These are phyloP conservation scores for Lutjanus campechanus DNA, from an alignment of 2,797 vertebrate species.

Conservation along the genomic window DNA sequence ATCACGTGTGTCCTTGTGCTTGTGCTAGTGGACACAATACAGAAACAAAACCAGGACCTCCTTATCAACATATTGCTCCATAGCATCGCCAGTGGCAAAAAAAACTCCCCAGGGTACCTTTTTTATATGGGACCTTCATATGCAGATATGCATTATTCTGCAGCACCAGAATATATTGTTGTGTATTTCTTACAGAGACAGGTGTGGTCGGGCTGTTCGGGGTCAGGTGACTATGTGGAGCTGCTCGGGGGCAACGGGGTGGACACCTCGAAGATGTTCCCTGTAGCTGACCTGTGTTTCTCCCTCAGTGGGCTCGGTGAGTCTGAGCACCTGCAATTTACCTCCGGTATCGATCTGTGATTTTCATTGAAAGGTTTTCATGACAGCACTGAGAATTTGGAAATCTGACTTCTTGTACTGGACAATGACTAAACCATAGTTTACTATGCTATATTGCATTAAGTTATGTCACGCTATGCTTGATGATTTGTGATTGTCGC, in stretches of 20 bases:
- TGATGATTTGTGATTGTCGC: no score
- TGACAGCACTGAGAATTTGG: neutral
- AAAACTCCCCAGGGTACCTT: neutral
- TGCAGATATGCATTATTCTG: neutral
- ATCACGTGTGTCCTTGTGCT: neutral
- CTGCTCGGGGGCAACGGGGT: constrained; percentile 93
- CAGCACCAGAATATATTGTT: neutral
- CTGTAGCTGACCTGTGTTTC: constrained; percentile 94
- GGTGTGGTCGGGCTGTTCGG: constrained; percentile 86
- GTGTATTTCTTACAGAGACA: constrained; percentile 82
- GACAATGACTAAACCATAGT: neutral
- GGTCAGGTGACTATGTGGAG: constrained; percentile 93
- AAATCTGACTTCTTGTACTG: neutral
- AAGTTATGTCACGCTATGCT: no score
- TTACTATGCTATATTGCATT: neutral
- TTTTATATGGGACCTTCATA: neutral
- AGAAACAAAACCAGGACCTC: neutral
- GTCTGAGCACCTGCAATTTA: constrained; percentile 47
- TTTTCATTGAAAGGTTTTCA: neutral
- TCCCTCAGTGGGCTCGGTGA: constrained; percentile 93
- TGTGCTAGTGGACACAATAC: neutral
- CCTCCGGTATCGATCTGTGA: neutral
- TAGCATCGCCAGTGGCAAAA: neutral
- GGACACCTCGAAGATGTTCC: constrained; percentile 96
- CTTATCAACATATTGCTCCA: neutral